Base-by-base conservation (phyloP, 2,888 invertebrate species). In the Pachycephus smyrnensis region DNA sequence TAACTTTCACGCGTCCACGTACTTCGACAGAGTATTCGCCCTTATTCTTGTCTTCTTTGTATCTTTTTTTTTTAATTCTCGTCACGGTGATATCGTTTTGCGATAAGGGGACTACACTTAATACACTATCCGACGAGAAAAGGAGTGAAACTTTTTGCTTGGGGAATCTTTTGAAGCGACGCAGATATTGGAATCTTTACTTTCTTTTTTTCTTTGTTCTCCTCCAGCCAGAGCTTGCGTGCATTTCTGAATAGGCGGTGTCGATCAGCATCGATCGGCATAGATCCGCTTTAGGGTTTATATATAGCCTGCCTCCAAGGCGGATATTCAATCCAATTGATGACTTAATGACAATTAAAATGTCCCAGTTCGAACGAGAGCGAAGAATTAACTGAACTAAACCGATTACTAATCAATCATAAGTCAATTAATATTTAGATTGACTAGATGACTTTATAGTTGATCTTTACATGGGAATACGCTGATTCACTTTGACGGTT, bases 361-460 rank as follows among this genome's bases (percentile, higher is more conserved):
- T 74, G 36, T 35, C 23, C 74, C 74, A 2, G 33, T 74, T 74
- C 37, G 71, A 12, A 32, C 71, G 71, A 71, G 71, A 31, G 31
- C 32, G 11, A 12, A 31, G 31, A 71, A 33, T 68, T 75, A 71
- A 76, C 68, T 77, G 30, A 81, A 77, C 77, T 81, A 78, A 79
- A 78, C 77, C 75, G 75, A 80, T 80, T 75, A 83, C 75, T 82
- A 82, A 79, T 82, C 31, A 36, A 77, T 82, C 32, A 35, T 78
- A 82, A 79, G 82, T 83, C 82, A 83, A 83, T 83, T 82, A 81
- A 55, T 30, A 74, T 74, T 75, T 79, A 80, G 79, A 82, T 79
- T 80, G 81, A 77, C 76, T 73, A 74, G 55, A 33, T 32, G 76
- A 75, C 78, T 76, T 77, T 77, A 77, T 40, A 40, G 75, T 75